phyloP scores from a whole-genome alignment of 2,113 vertebrate genomes.

The Ursus arctos region DNA sequence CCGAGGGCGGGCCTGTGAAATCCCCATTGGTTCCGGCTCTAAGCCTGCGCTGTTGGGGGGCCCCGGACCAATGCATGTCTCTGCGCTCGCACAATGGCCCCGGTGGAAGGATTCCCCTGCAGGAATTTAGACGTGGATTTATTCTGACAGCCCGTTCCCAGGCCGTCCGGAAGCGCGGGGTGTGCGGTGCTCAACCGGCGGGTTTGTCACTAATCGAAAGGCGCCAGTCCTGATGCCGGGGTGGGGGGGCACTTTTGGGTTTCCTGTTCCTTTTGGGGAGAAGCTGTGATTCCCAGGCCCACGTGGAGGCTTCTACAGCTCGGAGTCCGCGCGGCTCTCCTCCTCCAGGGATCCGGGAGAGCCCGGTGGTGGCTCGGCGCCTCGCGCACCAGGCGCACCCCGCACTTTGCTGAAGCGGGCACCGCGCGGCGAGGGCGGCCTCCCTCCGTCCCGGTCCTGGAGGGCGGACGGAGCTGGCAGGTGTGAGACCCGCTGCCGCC shows the following conservation, averaged over 20 bases:
- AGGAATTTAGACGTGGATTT: constrained; percentile 54
- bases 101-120: neutral
- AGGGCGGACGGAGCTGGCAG: neutral
- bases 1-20: constrained; percentile 7
- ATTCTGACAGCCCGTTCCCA: constrained; percentile 31
- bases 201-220: neutral
- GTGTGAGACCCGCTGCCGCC: neutral
- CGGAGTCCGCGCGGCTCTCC: neutral
- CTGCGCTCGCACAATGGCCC: neutral
- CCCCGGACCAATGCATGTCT: neutral
- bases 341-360: neutral
- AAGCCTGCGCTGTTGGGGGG: neutral
- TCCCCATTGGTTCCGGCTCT: constrained; percentile 33
- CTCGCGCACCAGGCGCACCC: neutral
- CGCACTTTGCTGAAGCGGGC: neutral
- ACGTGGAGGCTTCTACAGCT: neutral
- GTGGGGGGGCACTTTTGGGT: neutral
- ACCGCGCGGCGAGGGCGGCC: neutral
- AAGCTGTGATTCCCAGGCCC: neutral
- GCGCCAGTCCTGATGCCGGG: neutral
- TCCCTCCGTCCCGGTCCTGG: too few species aligned
- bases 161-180: constrained; percentile 14
- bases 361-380: neutral
- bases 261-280: neutral
- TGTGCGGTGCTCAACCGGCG: too few species aligned